These are phyloP conservation scores for Zosterops lateralis DNA, from an alignment of 2,113 vertebrate genomes.

Conservation along the genomic window DNA sequence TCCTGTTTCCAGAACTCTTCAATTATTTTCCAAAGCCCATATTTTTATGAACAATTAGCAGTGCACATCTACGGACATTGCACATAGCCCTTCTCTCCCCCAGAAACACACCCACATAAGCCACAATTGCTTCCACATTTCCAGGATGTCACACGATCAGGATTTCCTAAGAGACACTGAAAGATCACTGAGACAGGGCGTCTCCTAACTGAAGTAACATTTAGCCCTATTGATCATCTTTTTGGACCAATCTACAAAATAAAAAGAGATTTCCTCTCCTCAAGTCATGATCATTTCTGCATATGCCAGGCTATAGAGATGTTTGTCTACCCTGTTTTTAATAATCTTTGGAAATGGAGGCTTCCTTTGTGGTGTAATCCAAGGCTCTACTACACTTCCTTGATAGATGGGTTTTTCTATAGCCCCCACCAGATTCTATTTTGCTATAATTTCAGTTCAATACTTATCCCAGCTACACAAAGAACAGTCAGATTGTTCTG, in stretches of 20 bases:
- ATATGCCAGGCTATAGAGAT: background rate
- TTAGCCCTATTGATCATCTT: background rate
- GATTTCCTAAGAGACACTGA: background rate
- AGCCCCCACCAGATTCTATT: background rate
- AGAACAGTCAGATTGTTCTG: background rate
- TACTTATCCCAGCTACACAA: background rate
- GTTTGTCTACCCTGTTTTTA: background rate
- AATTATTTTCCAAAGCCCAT: background rate
- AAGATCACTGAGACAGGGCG: background rate
- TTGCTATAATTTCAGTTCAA: background rate
- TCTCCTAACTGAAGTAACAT: background rate
- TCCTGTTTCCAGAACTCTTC: background rate
- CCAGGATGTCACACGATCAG: accelerated
- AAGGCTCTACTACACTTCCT: background rate
- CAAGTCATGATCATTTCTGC: background rate
- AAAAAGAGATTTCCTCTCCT: background rate
- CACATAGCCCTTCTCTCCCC: accelerated
- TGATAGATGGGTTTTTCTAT: background rate
- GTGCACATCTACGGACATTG: background rate
- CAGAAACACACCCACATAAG: accelerated
- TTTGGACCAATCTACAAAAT: background rate
- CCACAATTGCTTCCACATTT: background rate
- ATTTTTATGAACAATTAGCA: background rate
- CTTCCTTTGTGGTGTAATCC: background rate
- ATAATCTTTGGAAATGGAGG: background rate